A percentile compares a stretch with the other conserved stretches of the same genome.
Conservation (phyloP, 2,113 vertebrate genomes). For the Bambusicola thoracicus region DNA sequence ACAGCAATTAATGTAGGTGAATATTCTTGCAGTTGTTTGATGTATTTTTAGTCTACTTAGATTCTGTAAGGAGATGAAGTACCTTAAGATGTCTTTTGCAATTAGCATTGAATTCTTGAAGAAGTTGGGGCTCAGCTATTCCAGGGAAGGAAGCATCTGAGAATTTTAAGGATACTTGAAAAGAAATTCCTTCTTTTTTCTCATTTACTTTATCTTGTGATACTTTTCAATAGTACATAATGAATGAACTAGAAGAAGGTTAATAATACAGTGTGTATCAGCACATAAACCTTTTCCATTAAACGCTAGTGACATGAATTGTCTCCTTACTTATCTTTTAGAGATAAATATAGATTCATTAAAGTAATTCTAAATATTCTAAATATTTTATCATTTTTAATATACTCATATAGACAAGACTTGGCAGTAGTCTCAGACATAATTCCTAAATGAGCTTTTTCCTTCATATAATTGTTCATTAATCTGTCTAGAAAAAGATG, state of each 20-base stretch:
- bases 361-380: slow-evolving; percentile 64
- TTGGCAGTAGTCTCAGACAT: slow-evolving; percentile 10
- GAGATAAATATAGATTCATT: slow-evolving; percentile 53
- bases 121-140: background rate
- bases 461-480: slow-evolving; percentile 43
- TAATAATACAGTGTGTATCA: slow-evolving; percentile 38
- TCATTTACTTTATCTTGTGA: background rate
- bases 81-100: background rate
- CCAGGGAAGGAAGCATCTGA: background rate
- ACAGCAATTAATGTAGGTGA: background rate
- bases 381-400: slow-evolving; percentile 66
- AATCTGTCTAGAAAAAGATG: slow-evolving; percentile 42
- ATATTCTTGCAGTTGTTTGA: background rate
- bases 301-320: slow-evolving; percentile 39
- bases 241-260: slow-evolving; percentile 18
- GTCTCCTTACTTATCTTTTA: background rate
- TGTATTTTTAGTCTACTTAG: background rate
- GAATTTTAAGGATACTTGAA: background rate
- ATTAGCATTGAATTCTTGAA: background rate
- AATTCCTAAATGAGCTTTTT: slow-evolving; percentile 48
- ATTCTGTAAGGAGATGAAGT: background rate
- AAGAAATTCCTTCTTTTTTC: background rate
- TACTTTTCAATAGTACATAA: slow-evolving; percentile 8
- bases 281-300: slow-evolving; percentile 37
- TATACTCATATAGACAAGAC: background rate